Evolutionary conservation across 1,140 invertebrate species (phyloP).

Genomic region (Drosophila gunungcola): DNA sequence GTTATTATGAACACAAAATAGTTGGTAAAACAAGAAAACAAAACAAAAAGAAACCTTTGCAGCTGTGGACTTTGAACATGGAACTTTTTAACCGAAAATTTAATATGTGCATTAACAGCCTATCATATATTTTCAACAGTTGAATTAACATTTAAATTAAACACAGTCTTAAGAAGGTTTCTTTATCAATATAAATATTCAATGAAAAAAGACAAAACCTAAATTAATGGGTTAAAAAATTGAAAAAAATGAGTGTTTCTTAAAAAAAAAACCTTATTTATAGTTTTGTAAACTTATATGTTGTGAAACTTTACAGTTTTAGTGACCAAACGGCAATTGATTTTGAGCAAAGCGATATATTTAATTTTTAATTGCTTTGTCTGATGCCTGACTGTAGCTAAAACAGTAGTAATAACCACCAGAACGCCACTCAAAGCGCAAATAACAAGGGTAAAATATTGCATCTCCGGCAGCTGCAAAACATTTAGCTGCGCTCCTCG

Average conservation of each 20-base stretch:
- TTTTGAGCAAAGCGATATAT: no score
- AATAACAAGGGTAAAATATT: constrained; percentile 14
- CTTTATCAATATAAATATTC: background rate
- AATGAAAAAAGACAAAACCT: background rate
- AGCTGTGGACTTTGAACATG: no score
- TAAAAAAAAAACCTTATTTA: background rate
- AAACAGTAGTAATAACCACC: background rate
- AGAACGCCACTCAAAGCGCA: constrained; percentile 6
- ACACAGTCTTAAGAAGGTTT: no score
- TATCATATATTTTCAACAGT: no score
- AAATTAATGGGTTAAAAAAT: no score
- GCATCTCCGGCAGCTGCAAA: constrained; percentile 10
- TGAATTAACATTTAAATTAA: no score
- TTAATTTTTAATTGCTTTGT: background rate
- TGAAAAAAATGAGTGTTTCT: background rate
- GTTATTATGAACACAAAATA: no score
- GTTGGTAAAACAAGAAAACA: no score
- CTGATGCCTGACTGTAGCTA: background rate
- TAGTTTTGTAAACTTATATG: background rate
- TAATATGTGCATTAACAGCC: no score
- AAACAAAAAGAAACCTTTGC: no score
- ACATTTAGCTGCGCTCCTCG: background rate
- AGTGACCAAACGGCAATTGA: background rate
- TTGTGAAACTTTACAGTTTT: background rate
- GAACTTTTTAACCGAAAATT: no score